Evolutionary conservation across 2,113 vertebrate species (phyloP).

Genomic region (Oriolus oriolus): DNA sequence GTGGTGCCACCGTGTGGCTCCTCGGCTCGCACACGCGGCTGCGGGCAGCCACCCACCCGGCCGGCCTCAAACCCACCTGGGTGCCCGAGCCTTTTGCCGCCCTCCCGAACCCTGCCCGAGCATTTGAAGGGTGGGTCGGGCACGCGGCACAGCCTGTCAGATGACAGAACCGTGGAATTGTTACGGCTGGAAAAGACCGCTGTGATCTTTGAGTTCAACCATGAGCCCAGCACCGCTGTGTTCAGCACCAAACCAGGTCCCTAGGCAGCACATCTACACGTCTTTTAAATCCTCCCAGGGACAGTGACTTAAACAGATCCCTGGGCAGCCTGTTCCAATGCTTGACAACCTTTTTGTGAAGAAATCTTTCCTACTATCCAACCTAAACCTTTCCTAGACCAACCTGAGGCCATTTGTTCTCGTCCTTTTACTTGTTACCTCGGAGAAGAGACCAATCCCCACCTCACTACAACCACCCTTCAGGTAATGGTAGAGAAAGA

Average conservation of each 20-base stretch:
- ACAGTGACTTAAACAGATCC: background rate
- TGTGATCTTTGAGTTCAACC: rapidly evolving
- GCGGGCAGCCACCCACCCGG: rapidly evolving
- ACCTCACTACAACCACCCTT: background rate
- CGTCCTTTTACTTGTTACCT: background rate
- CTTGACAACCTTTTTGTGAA: background rate
- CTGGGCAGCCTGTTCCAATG: background rate
- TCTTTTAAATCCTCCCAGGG: background rate
- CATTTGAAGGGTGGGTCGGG: rapidly evolving
- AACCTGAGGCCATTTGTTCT: background rate
- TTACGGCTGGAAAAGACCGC: background rate
- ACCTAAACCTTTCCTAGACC: background rate
- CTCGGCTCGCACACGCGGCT: background rate
- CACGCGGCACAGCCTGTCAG: rapidly evolving
- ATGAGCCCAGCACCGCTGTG: rapidly evolving
- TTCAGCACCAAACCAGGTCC: background rate
- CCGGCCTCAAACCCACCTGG: rapidly evolving
- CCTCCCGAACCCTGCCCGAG: background rate
- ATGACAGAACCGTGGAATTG: rapidly evolving
- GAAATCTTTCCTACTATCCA: background rate
- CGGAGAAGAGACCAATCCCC: background rate
- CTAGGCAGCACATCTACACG: too few relatives aligned
- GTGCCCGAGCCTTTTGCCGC: background rate
- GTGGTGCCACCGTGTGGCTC: constrained; percentile 40
- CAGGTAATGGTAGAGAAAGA: background rate